Evolutionary conservation across 2,797 vertebrate genomes (phyloP).

Genomic region (Parotocinclus haroldoi): DNA sequence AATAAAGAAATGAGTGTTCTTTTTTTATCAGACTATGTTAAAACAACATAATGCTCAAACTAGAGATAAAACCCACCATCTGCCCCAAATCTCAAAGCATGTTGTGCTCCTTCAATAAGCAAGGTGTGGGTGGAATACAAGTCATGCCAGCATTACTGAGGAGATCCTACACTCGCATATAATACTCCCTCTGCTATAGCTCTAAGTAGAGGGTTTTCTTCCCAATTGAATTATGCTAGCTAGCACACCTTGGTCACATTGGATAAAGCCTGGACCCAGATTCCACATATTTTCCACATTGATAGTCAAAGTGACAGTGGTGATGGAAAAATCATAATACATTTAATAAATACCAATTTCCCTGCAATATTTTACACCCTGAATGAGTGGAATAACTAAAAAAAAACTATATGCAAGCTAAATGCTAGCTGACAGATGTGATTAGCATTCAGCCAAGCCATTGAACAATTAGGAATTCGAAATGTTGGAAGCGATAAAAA

Average conservation of each 20-base stretch:
- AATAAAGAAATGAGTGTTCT: no score
- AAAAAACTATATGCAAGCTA: no score
- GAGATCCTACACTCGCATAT: neutral
- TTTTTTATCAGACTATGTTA: no score
- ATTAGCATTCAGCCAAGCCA: constrained; percentile 43
- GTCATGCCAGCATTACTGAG: neutral
- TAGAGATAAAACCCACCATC: neutral
- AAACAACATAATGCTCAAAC: no score
- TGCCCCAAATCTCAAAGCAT: neutral
- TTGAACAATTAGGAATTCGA: constrained; percentile 36
- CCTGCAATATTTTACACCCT: constrained; percentile 39
- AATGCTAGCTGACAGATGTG: constrained; percentile 36
- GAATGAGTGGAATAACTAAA: no score
- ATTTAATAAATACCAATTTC: constrained; percentile 16
- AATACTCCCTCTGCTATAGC: constrained; percentile 22
- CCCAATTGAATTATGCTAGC: constrained; percentile 39
- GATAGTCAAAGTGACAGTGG: constrained; percentile 1
- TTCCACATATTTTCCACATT: neutral
- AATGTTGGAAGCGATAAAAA: constrained; percentile 32
- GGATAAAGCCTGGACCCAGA: constrained; percentile 4
- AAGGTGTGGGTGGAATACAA: neutral
- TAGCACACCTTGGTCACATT: neutral
- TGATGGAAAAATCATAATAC: neutral
- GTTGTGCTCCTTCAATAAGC: constrained; percentile 2
- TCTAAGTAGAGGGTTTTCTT: constrained; percentile 34